Conservation (phyloP, 2,113 vertebrate species). For the Chaenogobius annularis region DNA sequence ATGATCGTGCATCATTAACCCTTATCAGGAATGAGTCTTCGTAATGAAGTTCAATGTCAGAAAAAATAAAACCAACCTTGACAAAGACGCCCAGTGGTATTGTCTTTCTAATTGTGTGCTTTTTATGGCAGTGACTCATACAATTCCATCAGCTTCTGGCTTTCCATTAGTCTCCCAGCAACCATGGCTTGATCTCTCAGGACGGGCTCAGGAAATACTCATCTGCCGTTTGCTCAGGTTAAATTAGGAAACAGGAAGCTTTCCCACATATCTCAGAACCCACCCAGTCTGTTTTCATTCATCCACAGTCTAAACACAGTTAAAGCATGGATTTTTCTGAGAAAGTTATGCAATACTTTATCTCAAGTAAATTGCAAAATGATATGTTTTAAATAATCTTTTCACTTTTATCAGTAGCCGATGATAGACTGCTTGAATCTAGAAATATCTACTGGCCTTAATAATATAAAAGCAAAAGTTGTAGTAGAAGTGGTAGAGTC, state of each 20-base stretch:
- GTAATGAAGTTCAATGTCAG: neutral
- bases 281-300: neutral
- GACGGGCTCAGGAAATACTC: constrained; percentile 47
- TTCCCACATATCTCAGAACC: constrained; percentile 11
- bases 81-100: neutral
- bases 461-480: too few relatives aligned
- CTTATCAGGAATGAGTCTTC: neutral
- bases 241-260: constrained; percentile 62
- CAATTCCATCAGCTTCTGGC: constrained; percentile 51
- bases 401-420: too few relatives aligned
- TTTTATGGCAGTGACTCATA: constrained; percentile 50
- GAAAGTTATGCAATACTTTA: too few relatives aligned
- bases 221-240: constrained; percentile 40
- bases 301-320: neutral
- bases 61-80: neutral
- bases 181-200: constrained; percentile 50
- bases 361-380: too few relatives aligned
- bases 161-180: constrained; percentile 61
- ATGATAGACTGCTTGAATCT: too few relatives aligned
- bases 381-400: too few relatives aligned
- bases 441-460: too few relatives aligned
- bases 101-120: constrained; percentile 22
- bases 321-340: neutral
- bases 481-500: too few relatives aligned
- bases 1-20: neutral